Percentiles rank a stretch among this genome's conserved stretches.
Evolutionary conservation across 2,113 vertebrate genomes (phyloP).

Genomic region (Toxotes chatareus): DNA sequence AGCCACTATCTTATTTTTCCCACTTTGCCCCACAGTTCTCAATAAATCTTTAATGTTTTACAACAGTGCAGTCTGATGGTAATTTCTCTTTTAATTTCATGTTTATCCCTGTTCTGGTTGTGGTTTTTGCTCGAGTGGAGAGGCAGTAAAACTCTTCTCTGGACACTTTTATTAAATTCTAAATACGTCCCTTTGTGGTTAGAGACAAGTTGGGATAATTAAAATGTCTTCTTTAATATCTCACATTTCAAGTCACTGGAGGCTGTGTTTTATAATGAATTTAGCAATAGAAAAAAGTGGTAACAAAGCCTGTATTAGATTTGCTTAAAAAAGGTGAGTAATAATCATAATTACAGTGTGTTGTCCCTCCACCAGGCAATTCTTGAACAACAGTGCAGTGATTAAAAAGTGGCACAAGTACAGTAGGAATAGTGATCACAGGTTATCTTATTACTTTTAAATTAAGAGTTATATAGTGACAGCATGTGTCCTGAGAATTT

Average conservation of each 20-base stretch:
- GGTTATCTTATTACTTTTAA: constrained; percentile 27
- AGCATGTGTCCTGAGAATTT: constrained; percentile 1
- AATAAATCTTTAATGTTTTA: constrained; percentile 29
- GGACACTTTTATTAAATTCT: constrained; percentile 41
- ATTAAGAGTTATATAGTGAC: constrained; percentile 1
- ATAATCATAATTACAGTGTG: constrained; percentile 29
- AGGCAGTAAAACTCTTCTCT: constrained; percentile 22
- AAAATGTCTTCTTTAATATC: constrained; percentile 57
- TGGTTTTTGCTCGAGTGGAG: constrained; percentile 7
- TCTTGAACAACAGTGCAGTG: constrained; percentile 25
- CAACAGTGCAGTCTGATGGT: constrained; percentile 5
- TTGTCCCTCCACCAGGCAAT: constrained; percentile 17
- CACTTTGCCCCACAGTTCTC: neutral
- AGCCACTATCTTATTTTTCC: neutral
- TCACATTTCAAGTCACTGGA: constrained; percentile 23
- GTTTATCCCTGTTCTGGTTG: constrained; percentile 32
- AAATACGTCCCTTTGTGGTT: constrained; percentile 36
- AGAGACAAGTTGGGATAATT: constrained; percentile 46
- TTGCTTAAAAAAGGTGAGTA: constrained; percentile 40
- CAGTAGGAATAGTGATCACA: constrained; percentile 4
- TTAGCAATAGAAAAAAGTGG: constrained; percentile 19
- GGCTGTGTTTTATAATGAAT: constrained; percentile 31
- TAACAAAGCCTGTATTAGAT: constrained; percentile 36
- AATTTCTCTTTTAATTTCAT: constrained; percentile 36
- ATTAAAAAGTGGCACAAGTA: constrained; percentile 33